These are phyloP conservation scores for Nerophis ophidion DNA, from an alignment of 2,113 vertebrate genomes.

Conservation along the genomic window DNA sequence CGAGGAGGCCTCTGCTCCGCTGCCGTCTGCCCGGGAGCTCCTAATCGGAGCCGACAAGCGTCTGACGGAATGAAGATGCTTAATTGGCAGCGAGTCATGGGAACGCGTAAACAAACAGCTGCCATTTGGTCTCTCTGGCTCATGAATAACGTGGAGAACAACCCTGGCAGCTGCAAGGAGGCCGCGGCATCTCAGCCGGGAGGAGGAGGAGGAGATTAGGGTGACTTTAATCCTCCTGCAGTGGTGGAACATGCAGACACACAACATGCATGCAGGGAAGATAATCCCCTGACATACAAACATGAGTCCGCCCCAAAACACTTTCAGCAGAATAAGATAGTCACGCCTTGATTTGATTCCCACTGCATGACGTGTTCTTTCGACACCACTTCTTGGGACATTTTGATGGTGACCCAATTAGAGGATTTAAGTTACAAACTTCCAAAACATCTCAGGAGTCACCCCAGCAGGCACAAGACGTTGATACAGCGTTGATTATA, in stretches of 20 bases:
- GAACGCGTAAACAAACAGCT: slow-evolving; percentile 80
- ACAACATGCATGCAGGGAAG: slow-evolving; percentile 23
- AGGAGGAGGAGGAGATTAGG: slow-evolving; percentile 59
- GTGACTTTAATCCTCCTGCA: slow-evolving; percentile 46
- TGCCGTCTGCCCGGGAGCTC: slow-evolving; percentile 62
- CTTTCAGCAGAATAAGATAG: background rate
- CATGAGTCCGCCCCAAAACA: slow-evolving; percentile 9
- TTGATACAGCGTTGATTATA: too few relatives aligned
- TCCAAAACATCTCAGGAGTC: too few relatives aligned
- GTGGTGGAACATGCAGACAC: slow-evolving; percentile 27
- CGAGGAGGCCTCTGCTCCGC: background rate
- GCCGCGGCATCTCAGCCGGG: slow-evolving; percentile 48
- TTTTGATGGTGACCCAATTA: too few relatives aligned
- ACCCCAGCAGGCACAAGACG: too few relatives aligned
- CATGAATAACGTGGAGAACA: slow-evolving; percentile 64
- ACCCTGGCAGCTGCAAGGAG: slow-evolving; percentile 69
- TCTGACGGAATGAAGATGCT: slow-evolving; percentile 65
- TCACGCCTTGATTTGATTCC: background rate
- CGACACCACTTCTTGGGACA: too few relatives aligned
- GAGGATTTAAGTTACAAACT: too few relatives aligned
- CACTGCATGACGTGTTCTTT: background rate
- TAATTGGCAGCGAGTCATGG: slow-evolving; percentile 76
- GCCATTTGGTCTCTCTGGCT: slow-evolving; percentile 58
- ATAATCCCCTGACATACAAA: slow-evolving; percentile 21
- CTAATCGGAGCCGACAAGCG: slow-evolving; percentile 74